These are phyloP conservation scores for Carpatolechia fugitivella DNA, from an alignment of 2,888 invertebrate species.

Conservation along the genomic window DNA sequence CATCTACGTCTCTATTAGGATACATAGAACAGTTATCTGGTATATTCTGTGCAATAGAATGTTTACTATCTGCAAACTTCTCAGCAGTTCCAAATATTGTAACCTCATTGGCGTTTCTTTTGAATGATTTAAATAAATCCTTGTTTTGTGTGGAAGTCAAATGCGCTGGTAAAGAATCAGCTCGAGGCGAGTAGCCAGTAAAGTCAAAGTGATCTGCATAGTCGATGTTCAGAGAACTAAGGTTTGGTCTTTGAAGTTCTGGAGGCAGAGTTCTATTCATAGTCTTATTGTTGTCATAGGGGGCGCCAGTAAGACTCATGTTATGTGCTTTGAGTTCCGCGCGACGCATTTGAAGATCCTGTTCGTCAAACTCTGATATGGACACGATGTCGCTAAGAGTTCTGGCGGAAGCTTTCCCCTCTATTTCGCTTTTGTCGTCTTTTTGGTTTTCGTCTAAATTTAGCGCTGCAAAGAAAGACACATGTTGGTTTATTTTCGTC, in stretches of 20 bases:
- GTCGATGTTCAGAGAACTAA: slow-evolving; percentile 64
- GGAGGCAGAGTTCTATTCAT: slow-evolving; percentile 59
- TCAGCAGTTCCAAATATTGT: slow-evolving; percentile 55
- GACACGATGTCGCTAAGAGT: slow-evolving; percentile 86
- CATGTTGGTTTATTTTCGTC: background rate
- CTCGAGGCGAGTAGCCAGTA: slow-evolving; percentile 52
- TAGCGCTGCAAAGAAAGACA: slow-evolving; percentile 9
- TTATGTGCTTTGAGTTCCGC: slow-evolving; percentile 64
- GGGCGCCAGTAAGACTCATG: slow-evolving; percentile 42
- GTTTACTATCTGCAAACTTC: slow-evolving; percentile 39
- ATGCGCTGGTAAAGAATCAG: slow-evolving; percentile 64
- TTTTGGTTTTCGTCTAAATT: slow-evolving; percentile 53
- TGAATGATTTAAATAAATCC: slow-evolving; percentile 49
- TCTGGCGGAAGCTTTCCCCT: slow-evolving; percentile 82
- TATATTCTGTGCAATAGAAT: slow-evolving; percentile 42
- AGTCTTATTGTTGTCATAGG: slow-evolving; percentile 40
- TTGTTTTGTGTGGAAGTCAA: slow-evolving; percentile 65
- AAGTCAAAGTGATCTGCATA: slow-evolving; percentile 52
- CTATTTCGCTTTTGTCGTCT: slow-evolving; percentile 65
- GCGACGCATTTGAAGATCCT: slow-evolving; percentile 77
- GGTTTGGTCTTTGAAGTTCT: slow-evolving; percentile 50
- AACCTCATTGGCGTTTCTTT: slow-evolving; percentile 69
- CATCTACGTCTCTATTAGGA: slow-evolving; percentile 65
- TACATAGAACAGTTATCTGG: slow-evolving; percentile 72
- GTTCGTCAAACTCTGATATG: slow-evolving; percentile 85